Conservation (phyloP, 2,113 vertebrate genomes). For the human region DNA sequence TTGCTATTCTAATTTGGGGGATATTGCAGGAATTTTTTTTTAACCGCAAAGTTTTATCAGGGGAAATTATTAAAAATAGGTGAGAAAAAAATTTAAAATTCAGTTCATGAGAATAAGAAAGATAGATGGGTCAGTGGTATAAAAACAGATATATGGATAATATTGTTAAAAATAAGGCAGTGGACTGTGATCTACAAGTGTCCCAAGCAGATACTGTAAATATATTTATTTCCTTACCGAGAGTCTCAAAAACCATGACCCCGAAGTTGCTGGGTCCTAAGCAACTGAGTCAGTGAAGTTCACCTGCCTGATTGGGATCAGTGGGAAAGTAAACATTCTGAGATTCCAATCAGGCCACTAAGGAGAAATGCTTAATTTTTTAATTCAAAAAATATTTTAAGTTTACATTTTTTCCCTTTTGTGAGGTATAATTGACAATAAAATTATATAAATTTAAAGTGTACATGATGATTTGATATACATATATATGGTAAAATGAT, state of each 20-base stretch:
- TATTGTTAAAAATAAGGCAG: not conserved
- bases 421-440: not conserved
- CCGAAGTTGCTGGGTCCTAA: not conserved
- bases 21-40: not conserved
- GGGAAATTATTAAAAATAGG: not conserved
- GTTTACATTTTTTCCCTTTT: not conserved
- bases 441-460: not conserved
- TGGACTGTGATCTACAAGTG: not conserved
- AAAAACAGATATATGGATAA: not conserved
- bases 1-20: not conserved
- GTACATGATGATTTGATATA: not conserved
- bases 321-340: not conserved
- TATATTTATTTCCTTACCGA: not conserved
- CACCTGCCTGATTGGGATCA: not conserved
- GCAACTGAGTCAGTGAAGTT: not conserved
- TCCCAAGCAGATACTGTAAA: not conserved
- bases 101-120: not conserved
- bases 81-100: not conserved
- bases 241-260: not conserved
- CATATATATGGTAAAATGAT: not conserved
- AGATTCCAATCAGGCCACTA: not conserved
- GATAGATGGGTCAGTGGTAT: not conserved
- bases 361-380: not conserved
- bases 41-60: not conserved
- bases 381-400: not conserved